A percentile compares a stretch with the other conserved stretches of the same genome.
phyloP scores from a whole-genome alignment of 2,113 vertebrate genomes.

The Cephalopterus ornatus region DNA sequence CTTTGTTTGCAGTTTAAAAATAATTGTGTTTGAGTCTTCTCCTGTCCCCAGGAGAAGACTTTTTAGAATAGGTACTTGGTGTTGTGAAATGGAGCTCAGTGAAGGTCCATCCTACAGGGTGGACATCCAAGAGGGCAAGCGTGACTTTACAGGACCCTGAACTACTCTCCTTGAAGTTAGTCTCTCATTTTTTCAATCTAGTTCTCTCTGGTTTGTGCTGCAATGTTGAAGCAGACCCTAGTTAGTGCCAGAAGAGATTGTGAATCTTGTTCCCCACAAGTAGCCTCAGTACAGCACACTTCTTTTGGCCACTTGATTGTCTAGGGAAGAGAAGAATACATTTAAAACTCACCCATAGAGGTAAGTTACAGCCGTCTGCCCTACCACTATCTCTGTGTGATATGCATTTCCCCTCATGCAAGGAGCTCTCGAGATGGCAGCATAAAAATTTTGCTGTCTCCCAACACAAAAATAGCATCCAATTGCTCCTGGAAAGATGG shows the following conservation, averaged over 20 bases:
- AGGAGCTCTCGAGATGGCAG: background rate
- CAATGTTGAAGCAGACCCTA: background rate
- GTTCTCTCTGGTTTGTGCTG: background rate
- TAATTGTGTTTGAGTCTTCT: background rate
- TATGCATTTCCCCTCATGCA: background rate
- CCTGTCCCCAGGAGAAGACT: background rate
- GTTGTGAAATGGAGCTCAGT: background rate
- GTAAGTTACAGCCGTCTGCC: background rate
- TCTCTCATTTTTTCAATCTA: background rate
- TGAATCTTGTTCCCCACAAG: background rate
- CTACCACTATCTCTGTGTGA: background rate
- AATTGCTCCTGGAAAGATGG: background rate
- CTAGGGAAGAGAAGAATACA: background rate
- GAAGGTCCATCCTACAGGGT: background rate
- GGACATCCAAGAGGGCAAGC: background rate
- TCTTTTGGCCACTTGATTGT: background rate
- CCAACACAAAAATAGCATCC: conserved; percentile 10
- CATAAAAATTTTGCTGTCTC: background rate
- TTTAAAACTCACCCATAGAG: background rate
- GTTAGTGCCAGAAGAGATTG: background rate
- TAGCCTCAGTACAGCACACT: background rate
- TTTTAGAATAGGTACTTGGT: background rate
- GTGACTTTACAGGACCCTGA: background rate
- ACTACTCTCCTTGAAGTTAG: background rate
- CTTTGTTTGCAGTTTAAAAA: background rate